These are phyloP conservation scores for Cardiocondyla obscurior DNA, from an alignment of 1,140 invertebrate species.

Conservation along the genomic window DNA sequence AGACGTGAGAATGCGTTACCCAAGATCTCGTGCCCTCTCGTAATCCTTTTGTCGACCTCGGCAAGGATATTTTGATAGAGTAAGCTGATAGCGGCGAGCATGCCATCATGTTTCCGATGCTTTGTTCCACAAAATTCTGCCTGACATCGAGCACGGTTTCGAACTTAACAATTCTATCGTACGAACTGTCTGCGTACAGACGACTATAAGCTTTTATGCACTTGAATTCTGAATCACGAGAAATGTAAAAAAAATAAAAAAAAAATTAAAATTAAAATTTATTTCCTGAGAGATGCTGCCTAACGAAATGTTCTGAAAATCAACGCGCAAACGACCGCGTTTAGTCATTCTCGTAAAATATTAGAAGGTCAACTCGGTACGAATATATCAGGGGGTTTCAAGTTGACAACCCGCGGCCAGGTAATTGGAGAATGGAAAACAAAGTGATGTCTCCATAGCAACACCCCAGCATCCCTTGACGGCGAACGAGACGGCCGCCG, in stretches of 20 bases:
- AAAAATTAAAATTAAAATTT: not conserved
- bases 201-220: not conserved
- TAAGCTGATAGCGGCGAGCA: slow-evolving; percentile 4
- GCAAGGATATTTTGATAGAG: slow-evolving; percentile 38
- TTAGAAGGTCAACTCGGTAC: not conserved
- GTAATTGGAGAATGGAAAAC: slow-evolving; percentile 80
- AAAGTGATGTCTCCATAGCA: slow-evolving; percentile 76
- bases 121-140: slow-evolving; percentile 56
- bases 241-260: no score
- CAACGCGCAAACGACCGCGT: not conserved
- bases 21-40: not conserved
- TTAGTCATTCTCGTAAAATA: not conserved
- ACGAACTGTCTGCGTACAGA: slow-evolving; percentile 13
- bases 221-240: not conserved
- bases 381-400: slow-evolving; percentile 61
- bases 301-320: not conserved
- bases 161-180: slow-evolving; percentile 35
- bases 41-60: not conserved
- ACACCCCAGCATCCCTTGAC: slow-evolving; percentile 74
- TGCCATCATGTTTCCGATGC: slow-evolving; percentile 63
- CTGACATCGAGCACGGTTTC: slow-evolving; percentile 42
- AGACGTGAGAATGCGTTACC: not conserved
- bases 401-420: slow-evolving; percentile 73
- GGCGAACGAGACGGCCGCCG: not conserved
- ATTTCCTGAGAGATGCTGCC: not conserved